These are phyloP conservation scores for Myiagra hebetior DNA, from an alignment of 2,113 vertebrate genomes.

Conservation along the genomic window DNA sequence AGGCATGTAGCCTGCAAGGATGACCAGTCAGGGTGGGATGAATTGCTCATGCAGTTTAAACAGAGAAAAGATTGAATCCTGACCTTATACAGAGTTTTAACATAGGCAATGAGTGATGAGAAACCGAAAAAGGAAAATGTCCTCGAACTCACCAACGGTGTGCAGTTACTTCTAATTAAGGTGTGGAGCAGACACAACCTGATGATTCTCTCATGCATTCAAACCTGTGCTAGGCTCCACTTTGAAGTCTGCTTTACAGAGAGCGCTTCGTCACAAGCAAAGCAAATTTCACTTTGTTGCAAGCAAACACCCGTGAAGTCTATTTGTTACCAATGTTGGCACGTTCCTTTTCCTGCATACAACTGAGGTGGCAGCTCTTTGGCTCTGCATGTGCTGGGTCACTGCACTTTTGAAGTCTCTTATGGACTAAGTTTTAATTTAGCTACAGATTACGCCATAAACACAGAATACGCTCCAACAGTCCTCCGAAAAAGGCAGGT, in stretches of 20 bases:
- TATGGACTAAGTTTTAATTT: neutral
- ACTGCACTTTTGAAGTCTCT: neutral
- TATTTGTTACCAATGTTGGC: neutral
- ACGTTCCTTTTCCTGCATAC: neutral
- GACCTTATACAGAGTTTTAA: neutral
- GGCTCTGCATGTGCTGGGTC: neutral
- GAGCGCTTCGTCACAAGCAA: neutral
- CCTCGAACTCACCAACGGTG: neutral
- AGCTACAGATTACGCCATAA: neutral
- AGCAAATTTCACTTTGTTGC: neutral
- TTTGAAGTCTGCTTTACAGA: neutral
- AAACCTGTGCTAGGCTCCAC: neutral
- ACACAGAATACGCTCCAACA: fast-evolving
- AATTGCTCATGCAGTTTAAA: neutral
- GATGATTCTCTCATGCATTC: neutral
- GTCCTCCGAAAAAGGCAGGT: neutral
- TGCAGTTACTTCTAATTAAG: neutral
- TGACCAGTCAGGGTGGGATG: neutral
- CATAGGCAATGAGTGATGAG: neutral
- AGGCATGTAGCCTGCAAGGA: neutral
- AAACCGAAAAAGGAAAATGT: neutral
- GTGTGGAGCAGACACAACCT: neutral
- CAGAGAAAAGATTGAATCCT: neutral
- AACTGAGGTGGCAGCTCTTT: neutral
- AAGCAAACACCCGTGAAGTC: neutral